phyloP scores from a whole-genome alignment of 2,113 vertebrate genomes.

The Cheilinus undulatus region DNA sequence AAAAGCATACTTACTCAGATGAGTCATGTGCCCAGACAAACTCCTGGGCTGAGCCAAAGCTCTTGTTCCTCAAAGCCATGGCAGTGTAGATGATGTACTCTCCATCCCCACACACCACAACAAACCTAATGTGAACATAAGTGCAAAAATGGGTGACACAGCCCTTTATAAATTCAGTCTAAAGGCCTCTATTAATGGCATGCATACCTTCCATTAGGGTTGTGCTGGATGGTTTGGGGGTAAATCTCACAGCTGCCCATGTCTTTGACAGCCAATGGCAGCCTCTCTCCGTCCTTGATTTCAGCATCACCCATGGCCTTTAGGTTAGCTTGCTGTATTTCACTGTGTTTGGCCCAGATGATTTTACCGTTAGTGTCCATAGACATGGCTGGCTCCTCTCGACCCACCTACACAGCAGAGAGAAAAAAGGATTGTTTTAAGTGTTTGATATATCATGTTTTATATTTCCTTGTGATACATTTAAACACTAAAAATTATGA shows the following conservation, averaged over 20 bases:
- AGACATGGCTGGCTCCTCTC: conserved; percentile 99
- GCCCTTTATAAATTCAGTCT: neutral
- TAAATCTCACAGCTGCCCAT: conserved; percentile 99
- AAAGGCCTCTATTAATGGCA: neutral
- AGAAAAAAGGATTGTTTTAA: neutral
- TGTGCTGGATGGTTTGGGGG: conserved; percentile 98
- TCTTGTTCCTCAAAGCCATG: conserved; percentile 99
- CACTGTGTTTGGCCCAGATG: conserved; percentile 98
- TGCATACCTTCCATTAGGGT: conserved; percentile 94
- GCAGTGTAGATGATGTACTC: conserved; percentile 99
- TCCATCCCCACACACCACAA: conserved; percentile 97
- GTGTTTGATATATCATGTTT: neutral
- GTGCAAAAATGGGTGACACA: neutral
- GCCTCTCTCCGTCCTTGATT: conserved; percentile 97
- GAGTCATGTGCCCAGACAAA: conserved; percentile 99
- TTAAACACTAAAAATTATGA: too few species aligned
- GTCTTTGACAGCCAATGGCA: conserved; percentile 97
- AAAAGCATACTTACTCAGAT: conserved; percentile 90
- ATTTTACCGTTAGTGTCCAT: conserved; percentile 99
- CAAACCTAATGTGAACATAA: conserved; percentile 84
- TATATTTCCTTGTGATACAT: too few species aligned
- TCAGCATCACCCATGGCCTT: conserved; percentile 99
- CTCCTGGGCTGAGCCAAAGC: conserved; percentile 98
- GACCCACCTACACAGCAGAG: conserved; percentile 87
- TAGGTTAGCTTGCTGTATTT: conserved; percentile 97